Evolutionary conservation across 2,888 invertebrate species (phyloP).

Genomic region (Cheilosia pagana): DNA sequence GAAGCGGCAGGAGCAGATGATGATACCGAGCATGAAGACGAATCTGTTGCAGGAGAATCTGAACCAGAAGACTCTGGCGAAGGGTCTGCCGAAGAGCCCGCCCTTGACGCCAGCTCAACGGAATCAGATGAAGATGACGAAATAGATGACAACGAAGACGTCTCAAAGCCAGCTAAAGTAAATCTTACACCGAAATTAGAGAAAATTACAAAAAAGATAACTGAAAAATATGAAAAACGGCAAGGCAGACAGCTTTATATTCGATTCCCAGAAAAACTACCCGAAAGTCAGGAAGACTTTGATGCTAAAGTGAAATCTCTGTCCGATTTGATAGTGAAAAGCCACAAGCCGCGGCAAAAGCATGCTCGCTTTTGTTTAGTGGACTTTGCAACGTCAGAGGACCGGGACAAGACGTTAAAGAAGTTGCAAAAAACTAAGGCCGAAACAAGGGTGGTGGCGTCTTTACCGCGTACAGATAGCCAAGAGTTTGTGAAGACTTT

Average conservation of each 20-base stretch:
- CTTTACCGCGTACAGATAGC: constrained; percentile 79
- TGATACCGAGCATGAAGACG: constrained; percentile 6
- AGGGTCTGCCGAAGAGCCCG: not conserved
- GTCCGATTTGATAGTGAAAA: constrained; percentile 77
- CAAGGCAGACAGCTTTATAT: constrained; percentile 80
- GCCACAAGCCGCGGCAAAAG: constrained; percentile 80
- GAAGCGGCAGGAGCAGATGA: constrained; percentile 9
- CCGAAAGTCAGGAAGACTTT: constrained; percentile 77
- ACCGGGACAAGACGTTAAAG: constrained; percentile 78
- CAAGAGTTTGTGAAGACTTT: constrained; percentile 78
- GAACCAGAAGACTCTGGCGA: constrained; percentile 22
- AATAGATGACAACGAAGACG: constrained; percentile 24
- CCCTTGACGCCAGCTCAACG: constrained; percentile 77
- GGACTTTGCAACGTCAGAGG: constrained; percentile 78
- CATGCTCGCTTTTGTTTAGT: constrained; percentile 81
- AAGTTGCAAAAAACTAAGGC: constrained; percentile 63
- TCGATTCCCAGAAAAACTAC: constrained; percentile 79
- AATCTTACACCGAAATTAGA: not conserved
- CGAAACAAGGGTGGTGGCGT: constrained; percentile 76
- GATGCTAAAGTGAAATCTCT: constrained; percentile 77
- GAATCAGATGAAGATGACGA: constrained; percentile 78
- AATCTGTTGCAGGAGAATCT: constrained; percentile 20
- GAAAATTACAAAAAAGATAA: constrained; percentile 75
- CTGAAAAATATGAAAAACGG: constrained; percentile 77
- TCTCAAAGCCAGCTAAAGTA: not conserved